Base-by-base conservation (phyloP, 1,140 invertebrate species). In the Hyposmocoma kahamanoa region DNA sequence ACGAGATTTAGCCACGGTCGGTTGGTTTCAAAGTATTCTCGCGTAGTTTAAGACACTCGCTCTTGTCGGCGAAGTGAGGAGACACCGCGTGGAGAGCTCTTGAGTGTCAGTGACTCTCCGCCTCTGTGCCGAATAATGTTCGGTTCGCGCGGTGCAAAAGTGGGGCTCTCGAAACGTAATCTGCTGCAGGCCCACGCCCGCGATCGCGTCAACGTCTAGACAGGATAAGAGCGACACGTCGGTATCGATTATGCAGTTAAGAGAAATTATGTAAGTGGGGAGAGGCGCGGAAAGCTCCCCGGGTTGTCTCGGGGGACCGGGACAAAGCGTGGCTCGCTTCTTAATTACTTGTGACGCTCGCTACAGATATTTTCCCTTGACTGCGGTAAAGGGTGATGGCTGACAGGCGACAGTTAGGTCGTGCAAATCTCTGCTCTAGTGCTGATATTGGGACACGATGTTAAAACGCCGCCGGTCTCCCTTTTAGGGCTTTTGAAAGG, bases 211-310 rank as follows among this genome's bases (percentile, higher is more conserved):
- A 68, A 62, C 48, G 71, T 80, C 72, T 76, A 75, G 65, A 71
- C 72, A 54, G 51, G 61, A 65, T 59, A 54, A 69, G 63, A 63
- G 56, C 58, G 60, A 70, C 70, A 72, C 63, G 56, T 54, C 47
- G 57, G 50, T 79, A 82, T 82, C 68, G 75, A 79, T 82, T 82
- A 79, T 77, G 62, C 72, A 75, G 73, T 79, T 79, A 75, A 62
- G 59, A 67, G 66, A 59, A 71, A 77, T 77, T 71, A 77, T 75
- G 70, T 75, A 73, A 77, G 67, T 59, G 64, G 65, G 71, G 68
- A 59, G 65, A 59, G 55, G 62, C 59, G 61, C 28, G 42, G 56
- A 58, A 60, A 62, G 61, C 56, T 52, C 58, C 54, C 56, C 55
- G 58, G 56, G 50, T 59, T 47, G 34, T 51, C 63, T 59, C 57